phyloP scores from a whole-genome alignment of 2,888 invertebrate genomes.

The Chrysolina haemoptera region DNA sequence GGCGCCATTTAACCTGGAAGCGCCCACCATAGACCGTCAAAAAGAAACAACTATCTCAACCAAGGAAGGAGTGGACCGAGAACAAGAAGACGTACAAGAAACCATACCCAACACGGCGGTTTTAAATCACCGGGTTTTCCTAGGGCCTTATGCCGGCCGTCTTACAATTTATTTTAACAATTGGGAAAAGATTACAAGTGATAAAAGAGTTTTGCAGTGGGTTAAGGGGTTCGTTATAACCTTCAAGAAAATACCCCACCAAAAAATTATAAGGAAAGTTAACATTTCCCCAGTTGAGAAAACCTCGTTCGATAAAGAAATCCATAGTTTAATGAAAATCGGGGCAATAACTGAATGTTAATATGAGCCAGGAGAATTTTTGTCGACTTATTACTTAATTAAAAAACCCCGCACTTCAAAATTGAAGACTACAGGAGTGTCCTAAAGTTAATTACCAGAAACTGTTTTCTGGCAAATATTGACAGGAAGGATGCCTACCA shows the following conservation, averaged over 20 bases:
- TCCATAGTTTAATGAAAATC: too few relatives aligned
- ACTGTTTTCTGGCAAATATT: too few relatives aligned
- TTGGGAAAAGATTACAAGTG: background rate
- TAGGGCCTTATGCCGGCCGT: background rate
- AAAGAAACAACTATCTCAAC: background rate
- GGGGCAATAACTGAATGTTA: constrained; percentile 30
- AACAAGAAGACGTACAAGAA: background rate
- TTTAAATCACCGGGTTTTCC: background rate
- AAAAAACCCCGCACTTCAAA: constrained; percentile 1
- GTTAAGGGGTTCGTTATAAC: background rate
- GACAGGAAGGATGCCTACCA: too few relatives aligned
- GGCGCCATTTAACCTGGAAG: background rate
- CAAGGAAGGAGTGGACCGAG: background rate
- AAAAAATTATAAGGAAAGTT: background rate
- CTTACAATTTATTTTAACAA: background rate
- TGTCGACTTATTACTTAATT: constrained; percentile 33
- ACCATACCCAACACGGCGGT: background rate
- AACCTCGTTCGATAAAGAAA: background rate
- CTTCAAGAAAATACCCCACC: background rate
- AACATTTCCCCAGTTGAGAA: background rate
- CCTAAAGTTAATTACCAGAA: too few relatives aligned
- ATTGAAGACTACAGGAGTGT: too few relatives aligned
- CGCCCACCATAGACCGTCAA: background rate
- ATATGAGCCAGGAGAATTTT: constrained; percentile 21
- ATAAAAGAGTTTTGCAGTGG: background rate